phyloP scores from a whole-genome alignment of 1,140 invertebrate species.

The Zaprionus ornatus region DNA sequence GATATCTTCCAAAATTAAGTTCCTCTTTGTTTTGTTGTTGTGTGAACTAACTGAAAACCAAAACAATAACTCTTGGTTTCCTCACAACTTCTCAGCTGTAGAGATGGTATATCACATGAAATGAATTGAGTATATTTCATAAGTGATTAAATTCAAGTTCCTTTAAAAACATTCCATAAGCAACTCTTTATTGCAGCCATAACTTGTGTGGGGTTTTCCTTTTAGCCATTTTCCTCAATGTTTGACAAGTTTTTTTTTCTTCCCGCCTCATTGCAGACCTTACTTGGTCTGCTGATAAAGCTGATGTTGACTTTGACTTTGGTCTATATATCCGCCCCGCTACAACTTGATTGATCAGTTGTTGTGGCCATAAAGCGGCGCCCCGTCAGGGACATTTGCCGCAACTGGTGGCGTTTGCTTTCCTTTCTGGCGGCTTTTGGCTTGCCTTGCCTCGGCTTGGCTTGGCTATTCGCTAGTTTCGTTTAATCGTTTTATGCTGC shows the following conservation, averaged over 20 bases:
- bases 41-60: neutral
- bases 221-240: neutral
- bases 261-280: neutral
- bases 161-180: no score
- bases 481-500: conserved; percentile 24
- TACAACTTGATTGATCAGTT: no score
- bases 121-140: neutral
- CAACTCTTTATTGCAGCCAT: neutral
- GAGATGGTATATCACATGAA: neutral
- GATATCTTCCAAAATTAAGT: neutral
- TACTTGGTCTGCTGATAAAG: neutral
- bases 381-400: conserved; percentile 19
- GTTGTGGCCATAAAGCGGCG: conserved; percentile 6
- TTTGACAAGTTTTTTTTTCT: neutral
- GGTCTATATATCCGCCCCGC: neutral
- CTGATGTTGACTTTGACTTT: neutral
- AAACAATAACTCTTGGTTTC: neutral
- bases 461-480: conserved; percentile 5
- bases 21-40: neutral
- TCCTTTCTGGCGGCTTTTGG: conserved; percentile 35
- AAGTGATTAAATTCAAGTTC: neutral
- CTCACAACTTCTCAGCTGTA: neutral
- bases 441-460: neutral
- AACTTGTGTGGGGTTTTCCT: neutral
- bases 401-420: conserved; percentile 16